Evolutionary conservation across 2,797 vertebrate species (phyloP).

Genomic region (Eidolon dupreanum): DNA sequence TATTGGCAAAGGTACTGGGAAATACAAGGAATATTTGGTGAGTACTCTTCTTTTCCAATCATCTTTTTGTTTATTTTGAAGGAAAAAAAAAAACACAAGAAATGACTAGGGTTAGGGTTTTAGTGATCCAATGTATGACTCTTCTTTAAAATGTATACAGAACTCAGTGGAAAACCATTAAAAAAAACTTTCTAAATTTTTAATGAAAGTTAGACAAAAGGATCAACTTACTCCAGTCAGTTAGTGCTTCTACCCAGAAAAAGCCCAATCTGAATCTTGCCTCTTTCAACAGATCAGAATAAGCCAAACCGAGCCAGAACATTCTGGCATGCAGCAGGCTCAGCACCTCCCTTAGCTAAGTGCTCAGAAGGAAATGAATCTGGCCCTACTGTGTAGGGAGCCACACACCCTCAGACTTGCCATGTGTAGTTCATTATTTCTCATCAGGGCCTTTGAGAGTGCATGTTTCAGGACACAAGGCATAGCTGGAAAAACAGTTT

Average conservation of each 20-base stretch:
- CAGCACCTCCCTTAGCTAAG: background rate
- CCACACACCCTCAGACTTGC: background rate
- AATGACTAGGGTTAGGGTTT: background rate
- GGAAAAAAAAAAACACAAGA: background rate
- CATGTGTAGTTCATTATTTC: background rate
- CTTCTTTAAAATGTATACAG: background rate
- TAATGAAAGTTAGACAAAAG: background rate
- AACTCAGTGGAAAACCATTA: background rate
- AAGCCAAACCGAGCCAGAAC: background rate
- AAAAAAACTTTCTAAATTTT: background rate
- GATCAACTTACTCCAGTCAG: background rate
- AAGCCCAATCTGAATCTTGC: background rate
- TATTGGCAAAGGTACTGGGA: background rate
- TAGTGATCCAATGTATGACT: background rate
- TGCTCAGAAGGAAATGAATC: background rate
- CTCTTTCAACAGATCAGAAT: background rate
- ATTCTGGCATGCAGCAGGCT: background rate
- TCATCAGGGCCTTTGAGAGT: background rate
- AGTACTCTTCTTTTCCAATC: background rate
- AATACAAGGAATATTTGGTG: background rate
- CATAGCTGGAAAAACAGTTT: background rate
- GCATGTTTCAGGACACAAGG: background rate
- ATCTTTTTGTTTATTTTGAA: background rate
- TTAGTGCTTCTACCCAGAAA: background rate
- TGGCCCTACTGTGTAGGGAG: rapidly evolving